These are phyloP conservation scores for Halcyon malimbica DNA, from an alignment of 2,113 vertebrate species.

Conservation along the genomic window DNA sequence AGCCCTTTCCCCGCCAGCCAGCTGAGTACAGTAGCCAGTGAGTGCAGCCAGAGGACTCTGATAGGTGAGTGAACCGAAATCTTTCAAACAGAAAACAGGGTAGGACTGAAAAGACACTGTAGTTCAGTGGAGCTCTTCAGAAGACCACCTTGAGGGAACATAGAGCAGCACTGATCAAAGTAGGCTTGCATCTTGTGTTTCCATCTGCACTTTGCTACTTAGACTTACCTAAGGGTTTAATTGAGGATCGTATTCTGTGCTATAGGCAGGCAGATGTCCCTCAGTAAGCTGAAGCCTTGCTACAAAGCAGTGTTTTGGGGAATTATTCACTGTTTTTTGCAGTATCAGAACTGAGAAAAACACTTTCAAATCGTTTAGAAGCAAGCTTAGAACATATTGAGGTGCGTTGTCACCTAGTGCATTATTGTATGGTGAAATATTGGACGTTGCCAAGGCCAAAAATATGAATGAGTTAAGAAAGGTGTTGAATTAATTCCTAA, in stretches of 20 bases:
- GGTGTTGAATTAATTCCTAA: background rate
- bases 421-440: background rate
- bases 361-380: background rate
- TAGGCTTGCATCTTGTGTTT: background rate
- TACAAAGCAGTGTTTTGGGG: background rate
- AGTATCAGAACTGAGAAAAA: background rate
- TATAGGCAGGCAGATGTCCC: background rate
- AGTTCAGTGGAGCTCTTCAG: background rate
- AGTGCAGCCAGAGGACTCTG: slow-evolving; percentile 2
- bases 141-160: background rate
- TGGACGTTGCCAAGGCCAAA: background rate
- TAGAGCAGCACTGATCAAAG: background rate
- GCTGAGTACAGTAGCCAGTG: background rate
- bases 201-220: background rate
- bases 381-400: background rate
- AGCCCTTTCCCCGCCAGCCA: background rate
- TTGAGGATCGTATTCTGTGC: background rate
- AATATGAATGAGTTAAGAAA: background rate
- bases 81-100: background rate
- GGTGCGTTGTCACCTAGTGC: background rate
- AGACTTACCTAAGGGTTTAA: background rate
- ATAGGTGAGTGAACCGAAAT: slow-evolving; percentile 51
- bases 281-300: background rate
- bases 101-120: background rate
- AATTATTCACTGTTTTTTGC: background rate